Evolutionary conservation across 64 coral and sea anemone genomes (phyloP).

Genomic region (Porites lutea): DNA sequence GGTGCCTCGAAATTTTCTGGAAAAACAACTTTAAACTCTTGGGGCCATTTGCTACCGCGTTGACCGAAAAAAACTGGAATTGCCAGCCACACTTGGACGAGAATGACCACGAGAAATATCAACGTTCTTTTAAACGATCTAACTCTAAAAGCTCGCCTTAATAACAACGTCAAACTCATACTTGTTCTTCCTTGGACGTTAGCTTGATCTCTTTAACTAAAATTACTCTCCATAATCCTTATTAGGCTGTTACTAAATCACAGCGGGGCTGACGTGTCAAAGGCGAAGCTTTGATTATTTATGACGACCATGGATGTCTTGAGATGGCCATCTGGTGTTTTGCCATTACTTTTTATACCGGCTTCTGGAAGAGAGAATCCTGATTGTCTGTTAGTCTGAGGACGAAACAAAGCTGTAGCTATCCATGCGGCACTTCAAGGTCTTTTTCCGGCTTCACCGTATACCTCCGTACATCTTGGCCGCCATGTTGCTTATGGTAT

Average conservation of each 20-base stretch:
- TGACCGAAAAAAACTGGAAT: slow-evolving; percentile 87
- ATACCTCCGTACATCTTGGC: too few relatives aligned
- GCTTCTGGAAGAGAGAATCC: too few relatives aligned
- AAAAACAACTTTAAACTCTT: slow-evolving; percentile 63
- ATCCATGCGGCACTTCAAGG: too few relatives aligned
- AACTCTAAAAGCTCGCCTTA: slow-evolving; percentile 74
- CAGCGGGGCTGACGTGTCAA: slow-evolving; percentile 1
- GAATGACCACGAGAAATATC: slow-evolving; percentile 79
- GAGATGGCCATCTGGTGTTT: too few relatives aligned
- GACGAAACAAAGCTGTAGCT: too few relatives aligned
- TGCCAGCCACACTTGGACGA: slow-evolving; percentile 86
- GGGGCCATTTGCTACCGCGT: slow-evolving; percentile 68
- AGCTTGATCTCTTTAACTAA: too few relatives aligned
- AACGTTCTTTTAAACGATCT: slow-evolving; percentile 84
- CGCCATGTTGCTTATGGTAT: too few relatives aligned
- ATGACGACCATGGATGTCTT: background rate
- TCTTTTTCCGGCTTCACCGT: too few relatives aligned
- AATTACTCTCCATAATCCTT: too few relatives aligned
- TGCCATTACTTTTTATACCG: too few relatives aligned
- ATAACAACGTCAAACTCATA: slow-evolving; percentile 60
- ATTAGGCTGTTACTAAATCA: background rate
- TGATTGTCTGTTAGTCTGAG: too few relatives aligned
- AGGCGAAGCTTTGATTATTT: background rate
- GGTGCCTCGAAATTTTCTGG: slow-evolving; percentile 64
- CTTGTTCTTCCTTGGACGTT: background rate